These are phyloP conservation scores for Cheilosia pagana DNA, from an alignment of 2,888 invertebrate species.

Conservation along the genomic window DNA sequence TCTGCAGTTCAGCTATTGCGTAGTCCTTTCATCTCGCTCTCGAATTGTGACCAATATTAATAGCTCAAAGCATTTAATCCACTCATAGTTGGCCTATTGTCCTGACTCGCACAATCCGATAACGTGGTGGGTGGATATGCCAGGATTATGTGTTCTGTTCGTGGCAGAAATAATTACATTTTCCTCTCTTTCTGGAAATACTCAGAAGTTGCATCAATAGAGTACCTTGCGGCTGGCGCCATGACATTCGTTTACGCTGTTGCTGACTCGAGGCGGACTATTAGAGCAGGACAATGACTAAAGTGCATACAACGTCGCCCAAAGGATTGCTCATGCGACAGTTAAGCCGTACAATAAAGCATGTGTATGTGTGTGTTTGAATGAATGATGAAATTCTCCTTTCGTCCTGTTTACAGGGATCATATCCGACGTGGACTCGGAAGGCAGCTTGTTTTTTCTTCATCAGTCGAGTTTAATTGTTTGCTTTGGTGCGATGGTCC, in stretches of 20 bases:
- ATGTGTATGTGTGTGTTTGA: not conserved
- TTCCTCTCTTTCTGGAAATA: not conserved
- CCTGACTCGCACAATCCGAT: constrained; percentile 42
- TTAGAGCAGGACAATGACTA: constrained; percentile 41
- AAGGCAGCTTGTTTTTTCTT: constrained; percentile 17
- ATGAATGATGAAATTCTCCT: not conserved
- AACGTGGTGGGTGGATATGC: not conserved
- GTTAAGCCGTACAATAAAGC: not conserved
- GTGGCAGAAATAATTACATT: constrained; percentile 59
- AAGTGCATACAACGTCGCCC: constrained; percentile 11
- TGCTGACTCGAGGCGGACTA: constrained; percentile 26
- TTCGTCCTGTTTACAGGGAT: constrained; percentile 58
- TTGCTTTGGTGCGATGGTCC: constrained; percentile 29
- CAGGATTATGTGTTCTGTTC: constrained; percentile 14
- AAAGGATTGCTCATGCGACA: constrained; percentile 7
- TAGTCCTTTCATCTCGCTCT: constrained; percentile 15
- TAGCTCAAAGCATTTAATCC: constrained; percentile 65
- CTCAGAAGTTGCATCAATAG: constrained; percentile 1
- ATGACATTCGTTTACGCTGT: constrained; percentile 26
- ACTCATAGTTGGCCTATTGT: constrained; percentile 60
- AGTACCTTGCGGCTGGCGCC: constrained; percentile 25
- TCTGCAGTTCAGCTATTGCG: constrained; percentile 49
- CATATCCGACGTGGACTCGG: constrained; percentile 42
- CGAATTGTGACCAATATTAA: constrained; percentile 54
- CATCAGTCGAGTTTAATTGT: constrained; percentile 62